Evolutionary conservation across 2,113 vertebrate species (phyloP).

Genomic region (Chloroceryle aenea): DNA sequence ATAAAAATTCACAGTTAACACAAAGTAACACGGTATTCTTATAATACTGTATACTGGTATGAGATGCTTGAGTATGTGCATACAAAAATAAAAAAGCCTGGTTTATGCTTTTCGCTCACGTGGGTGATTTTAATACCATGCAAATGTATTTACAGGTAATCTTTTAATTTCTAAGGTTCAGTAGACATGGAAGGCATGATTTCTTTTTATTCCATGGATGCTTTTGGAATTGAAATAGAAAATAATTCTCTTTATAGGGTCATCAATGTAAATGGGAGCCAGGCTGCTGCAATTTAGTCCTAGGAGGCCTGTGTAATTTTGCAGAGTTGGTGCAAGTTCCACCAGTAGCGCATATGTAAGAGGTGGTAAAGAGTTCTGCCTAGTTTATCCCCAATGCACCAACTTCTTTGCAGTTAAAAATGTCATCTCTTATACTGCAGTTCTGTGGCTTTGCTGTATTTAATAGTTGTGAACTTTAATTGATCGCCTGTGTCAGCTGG

Average conservation of each 20-base stretch:
- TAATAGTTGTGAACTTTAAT: neutral
- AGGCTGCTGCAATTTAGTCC: accelerated
- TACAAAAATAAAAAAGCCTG: neutral
- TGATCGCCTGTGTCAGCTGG: neutral
- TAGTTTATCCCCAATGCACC: neutral
- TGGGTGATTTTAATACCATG: neutral
- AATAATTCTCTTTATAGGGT: neutral
- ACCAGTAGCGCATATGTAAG: neutral
- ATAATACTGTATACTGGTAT: neutral
- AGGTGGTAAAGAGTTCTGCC: neutral
- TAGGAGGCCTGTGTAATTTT: neutral
- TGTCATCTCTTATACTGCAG: neutral
- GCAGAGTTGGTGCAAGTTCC: accelerated
- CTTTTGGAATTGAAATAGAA: neutral
- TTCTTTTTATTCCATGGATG: neutral
- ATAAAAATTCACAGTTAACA: neutral
- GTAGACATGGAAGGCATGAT: neutral
- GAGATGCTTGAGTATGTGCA: neutral
- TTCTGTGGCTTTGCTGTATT: neutral
- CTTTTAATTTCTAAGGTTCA: neutral
- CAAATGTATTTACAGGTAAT: neutral
- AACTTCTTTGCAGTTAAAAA: neutral
- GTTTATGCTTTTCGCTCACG: neutral
- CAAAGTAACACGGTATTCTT: neutral
- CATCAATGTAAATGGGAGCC: neutral